These are phyloP conservation scores for Eucera pruinosa DNA, from an alignment of 2,888 invertebrate genomes.

Conservation along the genomic window DNA sequence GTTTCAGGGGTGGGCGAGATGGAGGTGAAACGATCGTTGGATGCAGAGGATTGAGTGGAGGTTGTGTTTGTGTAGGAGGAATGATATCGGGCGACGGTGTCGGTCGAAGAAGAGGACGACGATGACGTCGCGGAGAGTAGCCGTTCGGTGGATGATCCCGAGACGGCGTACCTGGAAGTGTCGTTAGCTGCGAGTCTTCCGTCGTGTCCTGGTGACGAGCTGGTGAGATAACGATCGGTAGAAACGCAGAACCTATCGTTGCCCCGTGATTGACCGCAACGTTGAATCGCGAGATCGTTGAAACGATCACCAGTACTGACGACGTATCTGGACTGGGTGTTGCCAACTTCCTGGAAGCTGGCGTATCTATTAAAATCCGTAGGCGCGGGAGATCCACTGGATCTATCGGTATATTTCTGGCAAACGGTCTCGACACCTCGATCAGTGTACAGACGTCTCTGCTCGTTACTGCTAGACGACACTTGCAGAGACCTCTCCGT, in stretches of 20 bases:
- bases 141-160: conserved; percentile 79
- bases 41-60: conserved; percentile 71
- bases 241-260: conserved; percentile 74
- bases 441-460: conserved; percentile 68
- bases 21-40: conserved; percentile 71
- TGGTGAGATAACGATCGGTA: conserved; percentile 75
- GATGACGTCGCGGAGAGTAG: conserved; percentile 79
- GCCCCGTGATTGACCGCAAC: conserved; percentile 73
- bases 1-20: conserved; percentile 67
- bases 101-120: conserved; percentile 78
- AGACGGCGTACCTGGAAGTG: conserved; percentile 61
- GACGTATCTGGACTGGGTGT: conserved; percentile 73
- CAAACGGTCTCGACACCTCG: conserved; percentile 74
- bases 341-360: conserved; percentile 72
- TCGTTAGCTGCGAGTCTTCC: conserved; percentile 48
- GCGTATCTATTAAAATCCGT: conserved; percentile 73
- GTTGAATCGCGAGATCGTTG: conserved; percentile 78
- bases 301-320: conserved; percentile 76
- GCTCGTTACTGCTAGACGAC: conserved; percentile 43
- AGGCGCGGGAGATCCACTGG: conserved; percentile 77
- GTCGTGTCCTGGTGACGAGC: conserved; percentile 75
- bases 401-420: conserved; percentile 78
- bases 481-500: conserved; percentile 72
- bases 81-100: conserved; percentile 70
- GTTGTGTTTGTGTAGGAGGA: conserved; percentile 66